A percentile compares a stretch with the other conserved stretches of the same genome.
Evolutionary conservation across 92 coral and sea anemone genomes (phyloP).

Genomic region (Desmophyllum pertusum): DNA sequence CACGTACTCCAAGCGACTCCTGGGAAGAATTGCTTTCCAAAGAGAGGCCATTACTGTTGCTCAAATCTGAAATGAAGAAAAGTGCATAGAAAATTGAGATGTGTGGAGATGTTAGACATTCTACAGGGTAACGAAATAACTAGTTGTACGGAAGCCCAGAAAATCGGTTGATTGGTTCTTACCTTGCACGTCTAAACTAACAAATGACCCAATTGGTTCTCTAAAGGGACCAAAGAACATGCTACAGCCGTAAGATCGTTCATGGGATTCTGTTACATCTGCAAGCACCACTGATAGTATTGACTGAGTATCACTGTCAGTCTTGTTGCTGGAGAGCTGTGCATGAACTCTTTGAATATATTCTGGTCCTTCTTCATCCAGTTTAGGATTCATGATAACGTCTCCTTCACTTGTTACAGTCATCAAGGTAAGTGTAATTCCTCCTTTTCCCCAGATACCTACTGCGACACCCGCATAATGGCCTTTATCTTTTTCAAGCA

Average conservation of each 20-base stretch:
- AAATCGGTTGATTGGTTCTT: background rate
- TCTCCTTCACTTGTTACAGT: background rate
- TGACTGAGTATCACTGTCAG: background rate
- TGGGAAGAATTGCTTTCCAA: background rate
- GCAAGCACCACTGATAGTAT: background rate
- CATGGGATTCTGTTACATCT: constrained; percentile 11
- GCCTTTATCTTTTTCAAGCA: background rate
- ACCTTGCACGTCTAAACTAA: constrained; percentile 16
- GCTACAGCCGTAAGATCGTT: constrained; percentile 13
- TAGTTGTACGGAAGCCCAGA: background rate
- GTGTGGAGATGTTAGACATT: background rate
- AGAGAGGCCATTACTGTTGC: background rate
- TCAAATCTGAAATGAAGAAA: background rate
- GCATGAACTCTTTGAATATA: background rate
- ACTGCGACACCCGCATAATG: constrained; percentile 17
- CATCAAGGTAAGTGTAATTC: constrained; percentile 1
- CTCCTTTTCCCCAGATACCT: constrained; percentile 23
- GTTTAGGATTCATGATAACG: constrained; percentile 18
- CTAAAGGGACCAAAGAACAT: constrained; percentile 23
- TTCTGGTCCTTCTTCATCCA: background rate
- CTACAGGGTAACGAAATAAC: background rate
- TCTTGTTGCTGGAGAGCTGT: background rate
- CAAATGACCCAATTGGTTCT: constrained; percentile 1
- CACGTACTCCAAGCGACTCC: background rate
- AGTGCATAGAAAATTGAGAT: background rate